These are phyloP conservation scores for Phylloscopus trochilus DNA, from an alignment of 2,113 vertebrate species.

Conservation along the genomic window DNA sequence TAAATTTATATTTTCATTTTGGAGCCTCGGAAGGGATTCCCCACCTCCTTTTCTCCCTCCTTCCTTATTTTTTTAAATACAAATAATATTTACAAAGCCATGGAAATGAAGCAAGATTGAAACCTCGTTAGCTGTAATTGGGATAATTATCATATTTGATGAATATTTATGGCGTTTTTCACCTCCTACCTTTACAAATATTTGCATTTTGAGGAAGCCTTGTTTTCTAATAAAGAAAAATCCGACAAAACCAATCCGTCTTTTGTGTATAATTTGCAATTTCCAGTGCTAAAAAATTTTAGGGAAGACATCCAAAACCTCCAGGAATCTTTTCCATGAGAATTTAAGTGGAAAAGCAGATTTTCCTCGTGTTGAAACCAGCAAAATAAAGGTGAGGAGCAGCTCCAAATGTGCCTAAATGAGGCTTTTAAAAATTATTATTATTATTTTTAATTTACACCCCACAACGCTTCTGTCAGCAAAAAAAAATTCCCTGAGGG, in stretches of 20 bases:
- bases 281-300: not conserved
- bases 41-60: not conserved
- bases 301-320: not conserved
- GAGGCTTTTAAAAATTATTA: no score
- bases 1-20: not conserved
- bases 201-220: not conserved
- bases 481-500: not conserved
- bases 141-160: not conserved
- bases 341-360: not conserved
- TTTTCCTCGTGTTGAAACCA: not conserved
- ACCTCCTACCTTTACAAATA: not conserved
- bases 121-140: not conserved
- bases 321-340: no score
- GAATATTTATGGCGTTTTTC: not conserved
- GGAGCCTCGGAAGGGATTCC: not conserved
- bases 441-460: no score
- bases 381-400: not conserved
- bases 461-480: not conserved
- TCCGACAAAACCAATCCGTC: not conserved
- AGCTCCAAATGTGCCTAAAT: not conserved
- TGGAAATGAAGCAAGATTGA: not conserved
- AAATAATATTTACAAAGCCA: not conserved
- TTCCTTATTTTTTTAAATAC: not conserved
- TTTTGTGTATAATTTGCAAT: not conserved
- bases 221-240: not conserved